Percentiles rank a stretch among this genome's conserved stretches.
phyloP scores from a whole-genome alignment of 2,797 vertebrate genomes.

The Pantherophis vulpinus region DNA sequence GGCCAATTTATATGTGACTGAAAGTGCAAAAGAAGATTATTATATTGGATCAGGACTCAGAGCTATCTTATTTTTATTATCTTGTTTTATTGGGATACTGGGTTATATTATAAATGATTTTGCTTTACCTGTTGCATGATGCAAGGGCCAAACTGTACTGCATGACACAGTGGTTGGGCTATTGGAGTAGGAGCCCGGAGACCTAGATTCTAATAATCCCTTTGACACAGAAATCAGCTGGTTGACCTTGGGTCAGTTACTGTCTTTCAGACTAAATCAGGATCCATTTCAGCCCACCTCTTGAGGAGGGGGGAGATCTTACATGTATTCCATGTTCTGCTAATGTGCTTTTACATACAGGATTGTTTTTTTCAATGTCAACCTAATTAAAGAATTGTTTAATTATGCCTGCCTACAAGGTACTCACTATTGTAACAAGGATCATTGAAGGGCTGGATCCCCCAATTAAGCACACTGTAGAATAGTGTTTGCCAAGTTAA shows the following conservation, averaged over 20 bases:
- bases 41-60: neutral
- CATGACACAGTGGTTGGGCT: neutral
- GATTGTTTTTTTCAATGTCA: neutral
- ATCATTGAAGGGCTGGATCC: neutral
- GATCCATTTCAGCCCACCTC: neutral
- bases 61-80: neutral
- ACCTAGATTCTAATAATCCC: neutral
- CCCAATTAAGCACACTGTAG: neutral
- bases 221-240: neutral
- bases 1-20: neutral
- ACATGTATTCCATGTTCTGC: neutral
- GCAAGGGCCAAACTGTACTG: neutral
- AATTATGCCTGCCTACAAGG: neutral
- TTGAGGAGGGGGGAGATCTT: neutral
- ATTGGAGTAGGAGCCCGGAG: neutral
- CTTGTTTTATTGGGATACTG: neutral
- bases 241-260: neutral
- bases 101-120: neutral
- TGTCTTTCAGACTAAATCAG: neutral
- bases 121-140: neutral
- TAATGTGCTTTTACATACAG: neutral
- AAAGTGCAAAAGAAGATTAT: neutral
- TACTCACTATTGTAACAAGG: neutral
- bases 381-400: neutral
- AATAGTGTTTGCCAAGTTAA: neutral